Percentiles rank a stretch among this genome's conserved stretches.
Conservation (phyloP, 2,797 vertebrate genomes). For the Lagodon rhomboides region DNA sequence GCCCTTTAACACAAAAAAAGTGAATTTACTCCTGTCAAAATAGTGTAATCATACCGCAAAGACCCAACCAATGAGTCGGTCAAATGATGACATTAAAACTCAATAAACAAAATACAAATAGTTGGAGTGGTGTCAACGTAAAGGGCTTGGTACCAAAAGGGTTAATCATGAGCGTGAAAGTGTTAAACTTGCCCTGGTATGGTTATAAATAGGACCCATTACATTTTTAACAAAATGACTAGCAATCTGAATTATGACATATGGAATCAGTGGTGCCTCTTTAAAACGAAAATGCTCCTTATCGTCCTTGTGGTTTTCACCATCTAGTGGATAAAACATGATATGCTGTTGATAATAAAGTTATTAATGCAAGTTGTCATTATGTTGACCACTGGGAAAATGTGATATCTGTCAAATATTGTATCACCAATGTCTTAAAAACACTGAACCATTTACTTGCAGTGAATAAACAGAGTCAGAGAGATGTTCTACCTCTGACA, state of each 20-base stretch:
- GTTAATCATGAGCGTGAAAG: too few relatives aligned
- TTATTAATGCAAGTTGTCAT: not conserved
- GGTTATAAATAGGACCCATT: not conserved
- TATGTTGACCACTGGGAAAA: too few relatives aligned
- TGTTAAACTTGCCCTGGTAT: too few relatives aligned
- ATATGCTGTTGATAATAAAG: not conserved
- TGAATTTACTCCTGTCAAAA: too few relatives aligned
- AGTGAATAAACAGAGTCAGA: not conserved
- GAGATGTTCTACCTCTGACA: not conserved
- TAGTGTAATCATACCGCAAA: too few relatives aligned
- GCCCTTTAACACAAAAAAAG: not conserved
- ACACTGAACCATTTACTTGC: not conserved
- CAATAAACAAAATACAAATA: too few relatives aligned
- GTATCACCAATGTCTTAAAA: not conserved
- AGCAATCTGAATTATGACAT: not conserved
- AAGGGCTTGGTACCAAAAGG: too few relatives aligned
- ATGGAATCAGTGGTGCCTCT: too few relatives aligned
- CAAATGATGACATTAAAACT: too few relatives aligned
- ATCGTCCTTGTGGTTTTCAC: not conserved
- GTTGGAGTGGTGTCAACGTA: too few relatives aligned
- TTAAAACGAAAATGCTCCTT: not conserved
- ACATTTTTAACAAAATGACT: not conserved
- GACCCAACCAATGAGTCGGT: too few relatives aligned
- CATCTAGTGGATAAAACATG: constrained; percentile 10
- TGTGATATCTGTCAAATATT: not conserved